These are phyloP conservation scores for Cephalopachus bancanus DNA, from an alignment of 2,797 vertebrate genomes.

Conservation along the genomic window DNA sequence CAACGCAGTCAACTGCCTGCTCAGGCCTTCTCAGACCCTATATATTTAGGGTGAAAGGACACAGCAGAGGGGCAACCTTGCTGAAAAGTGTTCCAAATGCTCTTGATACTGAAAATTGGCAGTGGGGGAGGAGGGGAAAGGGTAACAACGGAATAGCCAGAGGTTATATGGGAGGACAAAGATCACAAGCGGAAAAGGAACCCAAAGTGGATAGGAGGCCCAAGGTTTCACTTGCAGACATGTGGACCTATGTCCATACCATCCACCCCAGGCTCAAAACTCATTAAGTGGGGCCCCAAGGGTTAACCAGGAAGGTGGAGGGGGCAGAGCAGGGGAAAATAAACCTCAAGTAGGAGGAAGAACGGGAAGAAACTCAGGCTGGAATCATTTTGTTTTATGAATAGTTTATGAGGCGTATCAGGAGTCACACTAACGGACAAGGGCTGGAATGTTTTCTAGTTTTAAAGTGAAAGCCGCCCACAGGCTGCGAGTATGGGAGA, in stretches of 20 bases:
- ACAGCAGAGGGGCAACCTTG: not conserved
- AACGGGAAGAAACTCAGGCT: slow-evolving; percentile 62
- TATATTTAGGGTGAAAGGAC: not conserved
- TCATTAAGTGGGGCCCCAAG: slow-evolving; percentile 12
- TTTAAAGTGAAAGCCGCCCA: slow-evolving; percentile 78
- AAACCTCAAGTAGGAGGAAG: slow-evolving; percentile 65
- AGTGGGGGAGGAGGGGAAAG: too few species aligned
- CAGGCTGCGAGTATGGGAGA: slow-evolving; percentile 64
- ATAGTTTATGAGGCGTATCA: slow-evolving; percentile 84
- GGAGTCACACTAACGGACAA: slow-evolving; percentile 74
- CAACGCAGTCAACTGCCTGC: not conserved
- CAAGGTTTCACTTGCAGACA: rapidly evolving
- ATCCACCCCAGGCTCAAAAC: not conserved
- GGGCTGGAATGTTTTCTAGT: slow-evolving; percentile 81
- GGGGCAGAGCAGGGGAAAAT: slow-evolving; percentile 26
- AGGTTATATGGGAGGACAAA: not conserved
- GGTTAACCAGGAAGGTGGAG: slow-evolving; percentile 66
- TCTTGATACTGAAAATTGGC: not conserved
- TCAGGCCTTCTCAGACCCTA: not conserved
- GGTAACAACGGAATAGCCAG: not conserved
- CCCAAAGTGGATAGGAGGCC: not conserved
- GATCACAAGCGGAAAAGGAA: not conserved
- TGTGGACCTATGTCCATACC: not conserved
- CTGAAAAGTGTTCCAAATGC: not conserved
- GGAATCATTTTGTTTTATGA: slow-evolving; percentile 82